Conservation (phyloP, 2,113 vertebrate species). For the Porphyrio hochstetteri region DNA sequence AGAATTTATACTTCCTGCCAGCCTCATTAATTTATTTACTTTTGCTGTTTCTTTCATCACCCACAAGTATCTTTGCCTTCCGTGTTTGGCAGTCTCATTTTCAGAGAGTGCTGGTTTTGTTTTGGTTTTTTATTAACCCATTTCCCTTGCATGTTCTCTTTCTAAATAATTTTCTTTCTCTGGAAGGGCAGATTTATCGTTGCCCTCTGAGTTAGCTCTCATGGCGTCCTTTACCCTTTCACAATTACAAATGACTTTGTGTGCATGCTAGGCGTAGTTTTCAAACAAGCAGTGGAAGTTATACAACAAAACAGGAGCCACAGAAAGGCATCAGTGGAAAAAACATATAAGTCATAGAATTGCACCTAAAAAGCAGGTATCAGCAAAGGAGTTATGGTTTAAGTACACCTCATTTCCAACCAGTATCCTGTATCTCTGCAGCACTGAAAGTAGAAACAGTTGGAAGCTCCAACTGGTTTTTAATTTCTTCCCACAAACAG, state of each 20-base stretch:
- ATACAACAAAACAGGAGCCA: not conserved
- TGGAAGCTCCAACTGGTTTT: not conserved
- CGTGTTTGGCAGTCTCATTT: not conserved
- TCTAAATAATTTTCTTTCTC: not conserved
- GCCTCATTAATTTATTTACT: not conserved
- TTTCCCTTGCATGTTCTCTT: not conserved
- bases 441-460: not conserved
- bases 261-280: no score
- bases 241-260: not conserved
- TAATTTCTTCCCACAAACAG: not conserved
- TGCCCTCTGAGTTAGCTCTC: not conserved
- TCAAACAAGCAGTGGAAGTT: no score
- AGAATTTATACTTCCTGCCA: not conserved
- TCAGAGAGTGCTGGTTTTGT: not conserved
- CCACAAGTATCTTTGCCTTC: not conserved
- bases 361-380: not conserved
- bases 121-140: not conserved
- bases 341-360: accelerated
- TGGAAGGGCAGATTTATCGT: not conserved
- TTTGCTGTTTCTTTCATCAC: not conserved
- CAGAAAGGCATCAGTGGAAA: not conserved
- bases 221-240: not conserved
- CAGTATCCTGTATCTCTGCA: not conserved
- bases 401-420: not conserved
- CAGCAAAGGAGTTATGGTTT: not conserved